phyloP scores from a whole-genome alignment of 2,797 vertebrate species.

The Glyptemys insculpta region DNA sequence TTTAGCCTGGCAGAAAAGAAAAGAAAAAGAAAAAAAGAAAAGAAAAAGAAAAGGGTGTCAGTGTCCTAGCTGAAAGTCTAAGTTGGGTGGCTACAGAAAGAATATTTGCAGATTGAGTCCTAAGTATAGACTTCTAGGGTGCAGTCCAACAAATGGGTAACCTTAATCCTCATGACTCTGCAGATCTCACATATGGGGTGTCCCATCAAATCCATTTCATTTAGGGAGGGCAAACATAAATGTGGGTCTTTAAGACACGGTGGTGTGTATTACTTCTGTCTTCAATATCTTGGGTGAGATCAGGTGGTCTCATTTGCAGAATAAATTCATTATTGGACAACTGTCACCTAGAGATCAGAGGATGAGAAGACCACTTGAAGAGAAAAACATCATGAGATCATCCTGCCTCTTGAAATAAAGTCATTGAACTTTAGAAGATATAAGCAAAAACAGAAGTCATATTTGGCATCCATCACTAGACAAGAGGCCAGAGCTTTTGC shows the following conservation, averaged over 20 bases:
- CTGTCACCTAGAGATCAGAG: neutral
- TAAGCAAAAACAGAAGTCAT: neutral
- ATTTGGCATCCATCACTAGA: neutral
- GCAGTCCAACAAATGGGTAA: neutral
- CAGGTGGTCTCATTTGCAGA: neutral
- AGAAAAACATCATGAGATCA: neutral
- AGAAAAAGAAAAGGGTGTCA: neutral
- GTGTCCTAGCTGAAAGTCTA: neutral
- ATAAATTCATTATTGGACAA: neutral
- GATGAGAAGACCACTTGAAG: neutral
- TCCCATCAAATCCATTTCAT: neutral
- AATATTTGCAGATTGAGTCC: neutral
- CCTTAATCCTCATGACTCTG: neutral
- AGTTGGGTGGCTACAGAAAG: neutral
- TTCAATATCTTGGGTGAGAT: neutral
- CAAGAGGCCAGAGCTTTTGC: neutral
- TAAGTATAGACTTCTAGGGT: neutral
- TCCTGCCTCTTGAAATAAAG: neutral
- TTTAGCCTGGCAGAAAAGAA: neutral
- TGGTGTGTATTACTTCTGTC: neutral
- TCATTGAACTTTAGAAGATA: neutral
- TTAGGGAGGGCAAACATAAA: neutral
- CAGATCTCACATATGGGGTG: neutral
- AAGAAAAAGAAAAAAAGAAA: neutral
- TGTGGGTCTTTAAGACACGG: neutral